Base-by-base conservation (phyloP, 1,140 invertebrate species). In the Ruditapes philippinarum region DNA sequence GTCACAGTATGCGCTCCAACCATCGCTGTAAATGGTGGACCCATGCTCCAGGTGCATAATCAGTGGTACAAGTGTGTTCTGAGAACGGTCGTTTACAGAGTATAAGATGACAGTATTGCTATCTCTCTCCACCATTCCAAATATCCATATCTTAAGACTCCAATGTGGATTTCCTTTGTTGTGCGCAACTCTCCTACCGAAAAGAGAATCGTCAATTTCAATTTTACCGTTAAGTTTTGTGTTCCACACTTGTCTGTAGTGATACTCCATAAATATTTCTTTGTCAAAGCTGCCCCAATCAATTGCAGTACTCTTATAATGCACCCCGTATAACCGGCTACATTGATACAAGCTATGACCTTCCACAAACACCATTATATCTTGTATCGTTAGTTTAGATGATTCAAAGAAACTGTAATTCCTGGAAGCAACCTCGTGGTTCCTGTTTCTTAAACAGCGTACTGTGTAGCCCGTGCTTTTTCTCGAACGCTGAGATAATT, bases 51-150 rank as follows among this genome's bases (percentile, higher is more conserved):
- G 65, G 4, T 31, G 9, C 25, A 31, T 4, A 31, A 70, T 70
- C 1, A 70, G 22, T 40, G 36, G 65, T 31, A 70, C 4, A 5
- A 70, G 25, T 40, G 28, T 70, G 4, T 31, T 7, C 33, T 4
- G 4, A 36, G 65, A 70, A 9, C 36, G 28, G 28, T 70, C 65
- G 3, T 4, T 31, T 1, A 70, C 65, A 9, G 65, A 14, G 22
- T 70, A 70, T 4, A 70, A 31, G 25, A 70, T 70, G 22, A 70
- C 7, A 36, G 65, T 70, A 31, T 70, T 70, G 4, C n/a, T 19
- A 40, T n/a, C 25, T 31, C 28, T 70, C 11, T 70, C 65, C 65
- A 70, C 65, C 65, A 70, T 70, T 19, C 65, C 65, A 25, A 70
- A 70, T 11, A 70, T 31, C 65, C 65, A 70, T 36, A 70, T 22